These are phyloP conservation scores for Sardinella longiceps DNA, from an alignment of 2,797 vertebrate species.

Conservation along the genomic window DNA sequence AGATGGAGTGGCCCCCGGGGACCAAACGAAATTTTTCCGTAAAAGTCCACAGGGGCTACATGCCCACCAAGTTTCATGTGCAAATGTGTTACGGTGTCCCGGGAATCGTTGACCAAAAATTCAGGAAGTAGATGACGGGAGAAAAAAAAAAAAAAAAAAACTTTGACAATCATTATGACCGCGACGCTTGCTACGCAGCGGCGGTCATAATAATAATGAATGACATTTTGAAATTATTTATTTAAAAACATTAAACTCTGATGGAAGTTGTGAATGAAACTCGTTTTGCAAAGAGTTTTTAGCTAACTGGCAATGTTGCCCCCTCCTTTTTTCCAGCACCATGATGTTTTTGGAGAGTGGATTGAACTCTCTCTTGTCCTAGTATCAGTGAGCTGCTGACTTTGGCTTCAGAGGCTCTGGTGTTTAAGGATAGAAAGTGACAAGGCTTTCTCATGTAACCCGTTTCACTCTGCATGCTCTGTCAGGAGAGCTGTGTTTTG, in stretches of 20 bases:
- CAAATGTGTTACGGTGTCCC: too few relatives aligned
- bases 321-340: background rate
- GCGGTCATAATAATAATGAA: background rate
- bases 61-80: too few relatives aligned
- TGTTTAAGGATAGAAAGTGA: slow-evolving; percentile 44
- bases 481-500: slow-evolving; percentile 15
- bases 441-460: slow-evolving; percentile 55
- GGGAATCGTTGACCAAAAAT: too few relatives aligned
- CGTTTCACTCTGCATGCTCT: slow-evolving; percentile 15
- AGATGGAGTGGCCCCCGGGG: too few relatives aligned
- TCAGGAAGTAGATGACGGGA: too few relatives aligned
- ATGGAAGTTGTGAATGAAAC: background rate
- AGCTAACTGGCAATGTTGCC: background rate
- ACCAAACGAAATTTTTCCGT: too few relatives aligned
- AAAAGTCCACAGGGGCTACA: too few relatives aligned
- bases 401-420: slow-evolving; percentile 45
- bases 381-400: slow-evolving; percentile 50
- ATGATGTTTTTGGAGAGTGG: slow-evolving; percentile 8
- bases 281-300: background rate
- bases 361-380: background rate
- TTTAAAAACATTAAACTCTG: background rate
- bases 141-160: background rate
- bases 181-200: too few relatives aligned
- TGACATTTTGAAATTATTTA: background rate
- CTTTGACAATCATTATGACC: too few relatives aligned